Conservation (phyloP, 2,888 invertebrate species). For the Lepidocyrtinus sp. region DNA sequence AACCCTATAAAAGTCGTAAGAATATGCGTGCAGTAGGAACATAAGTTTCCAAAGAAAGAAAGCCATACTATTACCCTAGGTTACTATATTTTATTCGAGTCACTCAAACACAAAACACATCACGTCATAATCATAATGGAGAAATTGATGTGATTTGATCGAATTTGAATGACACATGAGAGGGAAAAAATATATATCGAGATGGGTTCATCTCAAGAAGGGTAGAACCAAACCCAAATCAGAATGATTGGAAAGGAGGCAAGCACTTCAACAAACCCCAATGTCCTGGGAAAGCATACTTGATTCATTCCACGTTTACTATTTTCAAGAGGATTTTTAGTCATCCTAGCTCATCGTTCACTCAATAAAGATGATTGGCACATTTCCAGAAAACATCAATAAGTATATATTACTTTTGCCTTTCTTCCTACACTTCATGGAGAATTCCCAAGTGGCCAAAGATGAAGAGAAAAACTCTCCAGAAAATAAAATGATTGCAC, state of each 20-base stretch:
- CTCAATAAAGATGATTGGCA: slow-evolving; percentile 60
- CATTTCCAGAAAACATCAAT: slow-evolving; percentile 53
- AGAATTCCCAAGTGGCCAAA: slow-evolving; percentile 34
- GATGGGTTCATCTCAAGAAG: slow-evolving; percentile 34
- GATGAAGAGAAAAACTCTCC: not conserved
- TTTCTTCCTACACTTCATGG: slow-evolving; percentile 12
- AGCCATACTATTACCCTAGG: not conserved
- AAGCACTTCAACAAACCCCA: slow-evolving; percentile 11
- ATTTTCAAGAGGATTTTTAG: slow-evolving; percentile 39
- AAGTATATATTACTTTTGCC: slow-evolving; percentile 18
- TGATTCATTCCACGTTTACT: slow-evolving; percentile 14
- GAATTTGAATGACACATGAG: slow-evolving; percentile 53
- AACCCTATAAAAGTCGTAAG: not conserved
- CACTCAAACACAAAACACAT: slow-evolving; percentile 27
- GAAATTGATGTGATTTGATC: slow-evolving; percentile 60
- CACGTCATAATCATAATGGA: slow-evolving; percentile 24
- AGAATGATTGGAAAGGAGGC: slow-evolving; percentile 32
- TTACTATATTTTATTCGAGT: not conserved
- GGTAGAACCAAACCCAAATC: slow-evolving; percentile 33
- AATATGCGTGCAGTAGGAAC: too few species aligned
- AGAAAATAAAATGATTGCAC: too few species aligned
- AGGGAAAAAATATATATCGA: slow-evolving; percentile 30
- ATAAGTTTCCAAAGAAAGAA: not conserved
- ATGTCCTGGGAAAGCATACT: slow-evolving; percentile 9
- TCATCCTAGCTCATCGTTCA: slow-evolving; percentile 39